phyloP scores from a whole-genome alignment of 2,797 vertebrate species.

The Ptychobarbus kaznakovi region DNA sequence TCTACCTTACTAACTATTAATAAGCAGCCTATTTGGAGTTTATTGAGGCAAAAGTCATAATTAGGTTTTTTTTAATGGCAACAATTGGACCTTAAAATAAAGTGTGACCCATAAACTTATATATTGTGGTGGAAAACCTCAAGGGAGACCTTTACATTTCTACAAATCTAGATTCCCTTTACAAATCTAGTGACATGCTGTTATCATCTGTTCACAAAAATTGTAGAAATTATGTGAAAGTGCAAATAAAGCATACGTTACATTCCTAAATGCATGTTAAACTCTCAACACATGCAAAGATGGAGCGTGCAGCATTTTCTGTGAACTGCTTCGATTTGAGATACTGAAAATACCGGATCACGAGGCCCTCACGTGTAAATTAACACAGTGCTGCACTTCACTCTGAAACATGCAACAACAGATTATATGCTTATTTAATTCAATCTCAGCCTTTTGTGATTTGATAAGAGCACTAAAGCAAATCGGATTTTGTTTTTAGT shows the following conservation, averaged over 20 bases:
- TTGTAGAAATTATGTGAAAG: too few species aligned
- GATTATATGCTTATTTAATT: neutral
- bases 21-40: too few species aligned
- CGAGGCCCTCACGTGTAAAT: neutral
- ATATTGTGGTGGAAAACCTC: neutral
- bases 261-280: too few species aligned
- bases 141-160: too few species aligned
- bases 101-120: neutral
- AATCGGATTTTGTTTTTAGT: neutral
- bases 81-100: too few species aligned
- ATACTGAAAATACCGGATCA: neutral
- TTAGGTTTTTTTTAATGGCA: too few species aligned
- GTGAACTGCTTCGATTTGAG: neutral
- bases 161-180: too few species aligned
- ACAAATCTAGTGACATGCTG: neutral
- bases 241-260: too few species aligned
- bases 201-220: neutral
- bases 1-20: too few species aligned
- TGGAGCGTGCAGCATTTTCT: too few species aligned
- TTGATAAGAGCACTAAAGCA: neutral
- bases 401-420: neutral
- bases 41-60: too few species aligned
- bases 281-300: too few species aligned
- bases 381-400: neutral
- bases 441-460: neutral